A percentile compares a stretch with the other conserved stretches of the same genome.
Evolutionary conservation across 1,140 invertebrate genomes (phyloP).

Genomic region (Hylaeus anthracinus): DNA sequence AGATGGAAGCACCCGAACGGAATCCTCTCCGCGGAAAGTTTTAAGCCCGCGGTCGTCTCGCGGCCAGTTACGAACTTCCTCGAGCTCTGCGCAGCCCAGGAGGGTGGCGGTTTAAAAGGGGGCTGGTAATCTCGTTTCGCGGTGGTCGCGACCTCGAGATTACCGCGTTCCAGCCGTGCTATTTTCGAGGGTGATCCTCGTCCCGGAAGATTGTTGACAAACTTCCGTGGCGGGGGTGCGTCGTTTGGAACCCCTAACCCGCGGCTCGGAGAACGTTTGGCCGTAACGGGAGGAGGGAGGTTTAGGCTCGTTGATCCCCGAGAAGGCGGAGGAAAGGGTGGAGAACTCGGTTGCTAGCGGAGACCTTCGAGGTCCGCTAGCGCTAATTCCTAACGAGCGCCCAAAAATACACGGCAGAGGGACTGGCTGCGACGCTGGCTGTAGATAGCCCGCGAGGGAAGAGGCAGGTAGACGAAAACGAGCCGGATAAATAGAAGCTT

Average conservation of each 20-base stretch:
- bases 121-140: slow-evolving; percentile 43
- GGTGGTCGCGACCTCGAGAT: slow-evolving; percentile 34
- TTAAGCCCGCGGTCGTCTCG: slow-evolving; percentile 41
- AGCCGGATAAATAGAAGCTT: slow-evolving; percentile 39
- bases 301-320: slow-evolving; percentile 26
- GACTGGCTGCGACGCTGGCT: not conserved
- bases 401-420: slow-evolving; percentile 43
- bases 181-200: not conserved
- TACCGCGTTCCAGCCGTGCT: slow-evolving; percentile 21
- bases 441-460: slow-evolving; percentile 36
- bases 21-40: slow-evolving; percentile 31
- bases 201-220: slow-evolving; percentile 48
- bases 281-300: slow-evolving; percentile 1
- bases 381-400: slow-evolving; percentile 50
- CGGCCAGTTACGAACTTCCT: slow-evolving; percentile 37
- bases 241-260: not conserved
- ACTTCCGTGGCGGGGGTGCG: slow-evolving; percentile 15
- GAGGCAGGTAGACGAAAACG: slow-evolving; percentile 44
- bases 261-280: not conserved
- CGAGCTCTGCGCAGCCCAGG: not conserved
- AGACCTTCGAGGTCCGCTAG: slow-evolving; percentile 33
- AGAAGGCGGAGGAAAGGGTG: slow-evolving; percentile 4
- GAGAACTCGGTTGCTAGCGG: slow-evolving; percentile 13
- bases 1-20: not conserved
- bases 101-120: slow-evolving; percentile 14